These are phyloP conservation scores for Xylophagus ater DNA, from an alignment of 2,888 invertebrate species.

Conservation along the genomic window DNA sequence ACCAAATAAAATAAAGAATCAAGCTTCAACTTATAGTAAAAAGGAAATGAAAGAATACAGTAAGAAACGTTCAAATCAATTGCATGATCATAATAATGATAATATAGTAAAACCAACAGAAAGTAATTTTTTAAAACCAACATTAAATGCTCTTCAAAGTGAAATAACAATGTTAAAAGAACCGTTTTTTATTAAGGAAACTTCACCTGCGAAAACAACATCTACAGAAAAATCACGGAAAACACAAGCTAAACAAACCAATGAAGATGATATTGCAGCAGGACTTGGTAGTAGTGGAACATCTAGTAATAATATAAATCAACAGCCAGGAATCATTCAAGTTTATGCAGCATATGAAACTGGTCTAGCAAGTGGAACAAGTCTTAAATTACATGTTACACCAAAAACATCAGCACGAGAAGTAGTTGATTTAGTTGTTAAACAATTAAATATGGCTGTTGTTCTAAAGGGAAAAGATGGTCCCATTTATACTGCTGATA, in stretches of 20 bases:
- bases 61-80: slow-evolving; percentile 14
- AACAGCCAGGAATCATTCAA: slow-evolving; percentile 45
- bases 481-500: slow-evolving; percentile 74
- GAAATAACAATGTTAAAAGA: slow-evolving; percentile 39
- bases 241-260: slow-evolving; percentile 14
- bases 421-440: slow-evolving; percentile 89
- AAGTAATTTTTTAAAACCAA: slow-evolving; percentile 43
- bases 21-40: slow-evolving; percentile 30
- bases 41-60: slow-evolving; percentile 20
- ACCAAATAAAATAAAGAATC: slow-evolving; percentile 46
- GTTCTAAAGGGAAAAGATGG: slow-evolving; percentile 75
- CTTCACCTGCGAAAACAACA: slow-evolving; percentile 12
- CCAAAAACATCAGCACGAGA: slow-evolving; percentile 87
- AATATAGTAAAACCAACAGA: slow-evolving; percentile 20
- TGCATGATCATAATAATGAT: slow-evolving; percentile 48
- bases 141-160: slow-evolving; percentile 40
- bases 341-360: slow-evolving; percentile 95
- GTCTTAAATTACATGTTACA: slow-evolving; percentile 86
- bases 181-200: slow-evolving; percentile 23
- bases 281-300: slow-evolving; percentile 18
- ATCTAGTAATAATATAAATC: slow-evolving; percentile 9
- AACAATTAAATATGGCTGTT: slow-evolving; percentile 90
- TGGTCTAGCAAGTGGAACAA: slow-evolving; percentile 84
- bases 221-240: slow-evolving; percentile 12
- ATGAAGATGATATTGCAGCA: slow-evolving; percentile 20